These are phyloP conservation scores for Mayetiola destructor DNA, from an alignment of 2,888 invertebrate genomes.

Conservation along the genomic window DNA sequence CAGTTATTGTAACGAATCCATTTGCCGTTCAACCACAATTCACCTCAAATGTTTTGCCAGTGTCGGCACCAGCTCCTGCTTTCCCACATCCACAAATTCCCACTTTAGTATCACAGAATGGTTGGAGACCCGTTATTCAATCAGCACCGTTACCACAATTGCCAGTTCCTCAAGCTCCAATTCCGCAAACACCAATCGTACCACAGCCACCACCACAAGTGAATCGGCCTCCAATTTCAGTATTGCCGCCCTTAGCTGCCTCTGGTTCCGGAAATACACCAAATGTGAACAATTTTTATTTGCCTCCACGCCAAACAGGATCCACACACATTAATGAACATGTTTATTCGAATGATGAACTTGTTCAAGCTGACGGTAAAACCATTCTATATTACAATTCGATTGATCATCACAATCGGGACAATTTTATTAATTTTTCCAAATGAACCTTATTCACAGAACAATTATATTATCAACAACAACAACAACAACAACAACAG, in stretches of 20 bases:
- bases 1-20: conserved; percentile 2
- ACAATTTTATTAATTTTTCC: too few species aligned
- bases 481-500: background rate
- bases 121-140: background rate
- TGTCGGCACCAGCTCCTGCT: background rate
- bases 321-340: background rate
- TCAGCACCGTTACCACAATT: background rate
- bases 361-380: too few species aligned
- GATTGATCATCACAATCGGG: too few species aligned
- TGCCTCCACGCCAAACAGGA: too few species aligned
- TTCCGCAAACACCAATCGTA: background rate
- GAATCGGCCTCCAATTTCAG: background rate
- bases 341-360: too few species aligned
- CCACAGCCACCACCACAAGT: background rate
- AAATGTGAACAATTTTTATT: conserved; percentile 1
- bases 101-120: conserved; percentile 2
- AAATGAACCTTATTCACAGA: too few species aligned
- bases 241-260: background rate
- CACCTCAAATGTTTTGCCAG: too few species aligned
- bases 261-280: background rate
- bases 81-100: conserved; percentile 2
- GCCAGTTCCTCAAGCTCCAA: background rate
- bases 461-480: background rate
- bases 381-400: too few species aligned
- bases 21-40: background rate